Evolutionary conservation across 2,797 vertebrate species (phyloP).

Genomic region (Enteromius anoplus): DNA sequence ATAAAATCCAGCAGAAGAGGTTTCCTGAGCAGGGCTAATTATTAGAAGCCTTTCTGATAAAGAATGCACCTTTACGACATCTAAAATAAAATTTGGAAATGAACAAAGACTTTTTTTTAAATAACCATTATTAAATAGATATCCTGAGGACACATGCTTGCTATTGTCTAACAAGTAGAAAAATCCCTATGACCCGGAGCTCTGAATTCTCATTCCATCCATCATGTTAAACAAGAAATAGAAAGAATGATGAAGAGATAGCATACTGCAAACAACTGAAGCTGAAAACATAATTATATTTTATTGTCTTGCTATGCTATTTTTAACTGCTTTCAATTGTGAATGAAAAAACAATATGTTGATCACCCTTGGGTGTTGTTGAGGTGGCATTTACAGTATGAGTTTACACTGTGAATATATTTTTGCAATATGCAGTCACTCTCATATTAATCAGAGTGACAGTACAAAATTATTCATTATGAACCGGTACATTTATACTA

Average conservation of each 20-base stretch:
- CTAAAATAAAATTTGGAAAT: slow-evolving; percentile 2
- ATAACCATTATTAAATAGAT: not conserved
- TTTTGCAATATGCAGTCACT: not conserved
- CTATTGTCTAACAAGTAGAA: slow-evolving; percentile 54
- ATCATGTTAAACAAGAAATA: slow-evolving; percentile 64
- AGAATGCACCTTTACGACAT: not conserved
- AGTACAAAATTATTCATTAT: not conserved
- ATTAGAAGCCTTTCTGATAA: not conserved
- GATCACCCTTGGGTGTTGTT: not conserved
- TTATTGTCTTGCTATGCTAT: slow-evolving; percentile 10
- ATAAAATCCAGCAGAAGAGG: slow-evolving; percentile 32
- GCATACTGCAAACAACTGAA: not conserved
- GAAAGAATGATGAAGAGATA: not conserved
- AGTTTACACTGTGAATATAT: not conserved
- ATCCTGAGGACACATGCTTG: slow-evolving; percentile 10
- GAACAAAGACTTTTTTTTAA: not conserved
- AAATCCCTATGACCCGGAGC: slow-evolving; percentile 67
- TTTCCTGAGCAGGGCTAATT: slow-evolving; percentile 13
- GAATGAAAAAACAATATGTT: slow-evolving; percentile 32
- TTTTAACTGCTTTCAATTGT: slow-evolving; percentile 46
- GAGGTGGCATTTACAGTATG: not conserved
- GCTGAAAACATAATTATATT: slow-evolving; percentile 10
- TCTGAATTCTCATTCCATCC: slow-evolving; percentile 67
- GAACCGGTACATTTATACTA: no score
- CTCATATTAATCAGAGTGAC: not conserved